Evolutionary conservation across 2,888 invertebrate species (phyloP).

Genomic region (Dasypogon diadema): DNA sequence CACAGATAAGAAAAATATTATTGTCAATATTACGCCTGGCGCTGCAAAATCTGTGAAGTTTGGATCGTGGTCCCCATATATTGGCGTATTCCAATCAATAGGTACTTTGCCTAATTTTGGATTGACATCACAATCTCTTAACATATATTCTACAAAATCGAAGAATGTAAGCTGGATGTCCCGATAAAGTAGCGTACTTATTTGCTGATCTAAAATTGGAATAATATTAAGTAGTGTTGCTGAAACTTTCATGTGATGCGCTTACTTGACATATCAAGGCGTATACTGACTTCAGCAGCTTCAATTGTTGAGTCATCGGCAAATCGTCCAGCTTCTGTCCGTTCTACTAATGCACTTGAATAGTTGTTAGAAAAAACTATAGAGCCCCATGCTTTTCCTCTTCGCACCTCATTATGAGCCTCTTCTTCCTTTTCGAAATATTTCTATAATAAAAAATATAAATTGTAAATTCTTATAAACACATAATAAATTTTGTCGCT

Average conservation of each 20-base stretch:
- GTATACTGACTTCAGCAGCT: constrained; percentile 77
- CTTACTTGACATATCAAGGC: constrained; percentile 88
- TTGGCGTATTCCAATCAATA: constrained; percentile 76
- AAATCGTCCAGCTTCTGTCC: constrained; percentile 73
- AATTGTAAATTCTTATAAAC: too few relatives aligned
- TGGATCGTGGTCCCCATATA: constrained; percentile 81
- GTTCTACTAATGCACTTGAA: constrained; percentile 75
- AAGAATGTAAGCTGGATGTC: constrained; percentile 81
- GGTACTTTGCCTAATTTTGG: constrained; percentile 70
- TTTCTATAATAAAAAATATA: constrained; percentile 67
- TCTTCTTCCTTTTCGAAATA: constrained; percentile 72
- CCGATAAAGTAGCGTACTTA: constrained; percentile 81
- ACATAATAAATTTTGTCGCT: too few relatives aligned
- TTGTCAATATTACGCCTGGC: constrained; percentile 90
- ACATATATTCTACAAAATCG: constrained; percentile 76
- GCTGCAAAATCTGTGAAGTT: constrained; percentile 96
- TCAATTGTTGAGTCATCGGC: constrained; percentile 73
- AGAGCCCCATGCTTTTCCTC: constrained; percentile 82
- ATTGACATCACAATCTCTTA: constrained; percentile 76
- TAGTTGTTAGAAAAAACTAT: constrained; percentile 83
- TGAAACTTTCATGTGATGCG: constrained; percentile 46
- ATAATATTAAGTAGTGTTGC: background rate
- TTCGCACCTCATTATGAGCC: constrained; percentile 76
- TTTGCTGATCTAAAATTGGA: constrained; percentile 83
- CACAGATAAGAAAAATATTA: constrained; percentile 93